These are phyloP conservation scores for Mya arenaria DNA, from an alignment of 1,140 invertebrate genomes.

Conservation along the genomic window DNA sequence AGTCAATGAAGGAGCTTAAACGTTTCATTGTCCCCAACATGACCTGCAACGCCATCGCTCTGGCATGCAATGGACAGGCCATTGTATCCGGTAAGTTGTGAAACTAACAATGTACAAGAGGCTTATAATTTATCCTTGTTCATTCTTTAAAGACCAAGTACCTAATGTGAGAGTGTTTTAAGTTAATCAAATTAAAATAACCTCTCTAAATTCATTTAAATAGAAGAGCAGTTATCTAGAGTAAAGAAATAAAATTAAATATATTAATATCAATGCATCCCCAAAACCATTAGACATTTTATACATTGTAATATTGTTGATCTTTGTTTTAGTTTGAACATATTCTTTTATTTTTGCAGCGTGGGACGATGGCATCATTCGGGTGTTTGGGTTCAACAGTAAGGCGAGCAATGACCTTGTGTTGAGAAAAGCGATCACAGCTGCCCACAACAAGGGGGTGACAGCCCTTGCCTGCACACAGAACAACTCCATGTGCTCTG, in stretches of 20 bases:
- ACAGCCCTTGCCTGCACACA: slow-evolving; percentile 89
- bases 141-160: too few species aligned
- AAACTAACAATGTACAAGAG: too few species aligned
- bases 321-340: background rate
- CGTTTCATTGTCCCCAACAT: slow-evolving; percentile 93
- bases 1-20: slow-evolving; percentile 89
- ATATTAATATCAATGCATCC: too few species aligned
- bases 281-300: too few species aligned
- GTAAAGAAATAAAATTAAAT: too few species aligned
- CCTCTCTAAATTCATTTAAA: too few species aligned
- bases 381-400: slow-evolving; percentile 84
- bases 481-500: slow-evolving; percentile 82
- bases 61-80: slow-evolving; percentile 89
- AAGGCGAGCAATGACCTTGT: slow-evolving; percentile 52
- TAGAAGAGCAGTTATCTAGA: too few species aligned
- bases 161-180: too few species aligned
- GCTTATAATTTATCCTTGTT: too few species aligned
- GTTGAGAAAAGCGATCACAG: slow-evolving; percentile 69
- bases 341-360: slow-evolving; percentile 73
- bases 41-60: slow-evolving; percentile 89
- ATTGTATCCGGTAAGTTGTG: slow-evolving; percentile 87
- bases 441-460: slow-evolving; percentile 93
- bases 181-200: too few species aligned
- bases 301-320: too few species aligned
- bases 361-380: slow-evolving; percentile 90